A percentile compares a stretch with the other conserved stretches of the same genome.
Evolutionary conservation across 2,888 invertebrate species (phyloP).

Genomic region (Lissocephala sabroskyi): DNA sequence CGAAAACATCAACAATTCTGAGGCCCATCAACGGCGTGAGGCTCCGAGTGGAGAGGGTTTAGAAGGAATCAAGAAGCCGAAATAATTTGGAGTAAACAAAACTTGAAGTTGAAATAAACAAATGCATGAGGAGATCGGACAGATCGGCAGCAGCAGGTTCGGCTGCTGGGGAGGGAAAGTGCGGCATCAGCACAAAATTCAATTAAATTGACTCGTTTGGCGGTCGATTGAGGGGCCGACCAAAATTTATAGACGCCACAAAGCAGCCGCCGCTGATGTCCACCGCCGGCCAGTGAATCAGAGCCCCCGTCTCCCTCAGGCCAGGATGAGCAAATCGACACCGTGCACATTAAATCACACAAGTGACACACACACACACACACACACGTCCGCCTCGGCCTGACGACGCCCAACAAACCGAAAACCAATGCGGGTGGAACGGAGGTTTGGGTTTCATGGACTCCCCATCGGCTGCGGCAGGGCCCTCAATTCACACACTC

Average conservation of each 20-base stretch:
- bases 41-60: slow-evolving; percentile 28
- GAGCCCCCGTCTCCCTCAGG: slow-evolving; percentile 11
- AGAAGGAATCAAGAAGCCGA: not conserved
- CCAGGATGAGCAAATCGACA: slow-evolving; percentile 22
- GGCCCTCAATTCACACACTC: not conserved
- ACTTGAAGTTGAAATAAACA: slow-evolving; percentile 26
- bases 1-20: slow-evolving; percentile 18
- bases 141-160: too few species aligned
- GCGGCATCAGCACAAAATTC: slow-evolving; percentile 37
- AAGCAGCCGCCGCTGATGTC: slow-evolving; percentile 13
- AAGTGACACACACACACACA: slow-evolving; percentile 26
- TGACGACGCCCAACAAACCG: slow-evolving; percentile 26
- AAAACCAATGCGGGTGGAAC: slow-evolving; percentile 29
- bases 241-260: slow-evolving; percentile 44
- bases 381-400: not conserved
- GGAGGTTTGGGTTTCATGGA: slow-evolving; percentile 27
- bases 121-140: not conserved
- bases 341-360: slow-evolving; percentile 48
- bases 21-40: slow-evolving; percentile 34
- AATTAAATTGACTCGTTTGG: slow-evolving; percentile 33
- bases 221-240: slow-evolving; percentile 54
- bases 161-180: not conserved
- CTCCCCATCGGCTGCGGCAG: slow-evolving; percentile 20
- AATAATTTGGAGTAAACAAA: not conserved
- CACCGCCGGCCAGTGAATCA: too few species aligned